Evolutionary conservation across 2,113 vertebrate species (phyloP), one percentile per base, ranked within the genome.

Genomic region (Vireo altiloquus): DNA sequence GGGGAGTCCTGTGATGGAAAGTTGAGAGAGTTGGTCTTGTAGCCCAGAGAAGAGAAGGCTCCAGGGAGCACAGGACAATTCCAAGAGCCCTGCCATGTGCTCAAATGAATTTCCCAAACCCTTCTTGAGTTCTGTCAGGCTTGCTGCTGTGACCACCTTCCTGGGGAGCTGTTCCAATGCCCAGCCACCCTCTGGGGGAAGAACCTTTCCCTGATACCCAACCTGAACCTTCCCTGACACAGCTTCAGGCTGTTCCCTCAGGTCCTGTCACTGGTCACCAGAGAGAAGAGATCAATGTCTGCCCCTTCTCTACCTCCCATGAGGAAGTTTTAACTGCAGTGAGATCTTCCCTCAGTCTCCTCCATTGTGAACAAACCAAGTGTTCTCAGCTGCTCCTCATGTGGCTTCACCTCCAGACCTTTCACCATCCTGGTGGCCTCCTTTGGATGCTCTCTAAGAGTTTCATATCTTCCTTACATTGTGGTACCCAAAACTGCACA

Each of bases 401-500:
- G 2, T 2, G 2, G 4, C 30, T 57, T 57, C 71, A 4, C 35
- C 20, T 50, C 52, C 13, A 50, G 21, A 22, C 4, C 16, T 17
- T 66, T 42, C 16, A 35, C 16, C 61, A 50, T 27, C 25, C 4
- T 72, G 0, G 0, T 46, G 6, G 1, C 11, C 14, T 44, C 17
- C 44, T 68, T 44, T 68, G 63, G 31, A 12, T 27, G 16, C 8
- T 49, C 10, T n/a, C 10, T 13, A 19, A 42, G 2, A 37, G 2
- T 8, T 77, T 37, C 4, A 2, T 9, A 21, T 5, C 7, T 64
- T 47, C 49, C 9, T 42, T 44, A 15, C 2, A 37, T 10, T 27
- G 14, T 0, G 9, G 3, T 15, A 0, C 21, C 10, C 44, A 22
- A 59, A 70, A 8, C 4, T 5, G 0, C 16, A 11, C 22, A 44